Percentiles rank a stretch among this genome's conserved stretches.
Conservation (phyloP, 2,797 vertebrate genomes). For the Delichon dasypus region DNA sequence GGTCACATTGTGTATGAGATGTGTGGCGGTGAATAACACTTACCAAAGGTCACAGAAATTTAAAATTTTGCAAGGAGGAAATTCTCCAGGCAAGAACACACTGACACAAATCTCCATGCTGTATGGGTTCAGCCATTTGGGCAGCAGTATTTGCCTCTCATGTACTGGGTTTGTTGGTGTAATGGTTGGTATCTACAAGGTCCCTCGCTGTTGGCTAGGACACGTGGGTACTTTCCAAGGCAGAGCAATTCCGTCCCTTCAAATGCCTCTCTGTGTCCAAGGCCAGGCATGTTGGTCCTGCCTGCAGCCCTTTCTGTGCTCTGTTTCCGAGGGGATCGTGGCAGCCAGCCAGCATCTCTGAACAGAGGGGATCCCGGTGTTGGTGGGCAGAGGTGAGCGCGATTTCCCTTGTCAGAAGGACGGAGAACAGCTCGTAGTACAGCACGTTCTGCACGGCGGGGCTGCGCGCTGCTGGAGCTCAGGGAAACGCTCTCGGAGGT, state of each 20-base stretch:
- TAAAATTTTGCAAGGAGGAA: neutral
- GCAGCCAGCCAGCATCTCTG: neutral
- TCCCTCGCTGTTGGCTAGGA: neutral
- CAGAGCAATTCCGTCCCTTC: neutral
- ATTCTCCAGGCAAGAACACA: neutral
- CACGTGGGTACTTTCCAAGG: neutral
- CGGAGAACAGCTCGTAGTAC: neutral
- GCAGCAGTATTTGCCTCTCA: neutral
- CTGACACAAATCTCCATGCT: neutral
- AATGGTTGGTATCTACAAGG: neutral
- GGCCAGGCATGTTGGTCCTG: neutral
- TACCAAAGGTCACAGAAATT: neutral
- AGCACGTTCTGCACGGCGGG: accelerated
- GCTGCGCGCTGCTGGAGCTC: neutral
- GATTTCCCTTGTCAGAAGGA: neutral
- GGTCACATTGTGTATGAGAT: neutral
- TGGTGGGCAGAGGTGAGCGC: neutral
- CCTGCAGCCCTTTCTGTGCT: neutral
- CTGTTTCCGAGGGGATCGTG: neutral
- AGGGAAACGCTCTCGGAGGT: neutral
- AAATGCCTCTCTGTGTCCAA: neutral
- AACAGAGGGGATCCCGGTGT: too few species aligned
- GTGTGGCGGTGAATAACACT: neutral
- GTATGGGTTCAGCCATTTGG: neutral
- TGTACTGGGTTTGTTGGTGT: neutral